Percentiles rank a stretch among this genome's conserved stretches.
phyloP scores from a whole-genome alignment of 2,888 invertebrate genomes.

The Hemithea aestivaria region DNA sequence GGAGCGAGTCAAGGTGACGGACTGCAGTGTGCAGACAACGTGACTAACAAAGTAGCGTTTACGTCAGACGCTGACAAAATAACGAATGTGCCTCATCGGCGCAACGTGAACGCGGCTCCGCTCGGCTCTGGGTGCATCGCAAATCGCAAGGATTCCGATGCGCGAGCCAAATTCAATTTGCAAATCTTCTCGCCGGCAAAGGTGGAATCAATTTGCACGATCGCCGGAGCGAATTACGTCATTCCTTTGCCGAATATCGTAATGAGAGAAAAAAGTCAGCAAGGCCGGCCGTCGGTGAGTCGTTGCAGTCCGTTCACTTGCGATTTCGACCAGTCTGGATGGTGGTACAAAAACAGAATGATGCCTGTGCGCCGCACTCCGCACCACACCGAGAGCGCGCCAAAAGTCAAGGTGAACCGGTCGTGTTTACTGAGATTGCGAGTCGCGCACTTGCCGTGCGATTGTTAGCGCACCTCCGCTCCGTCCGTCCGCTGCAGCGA shows the following conservation, averaged over 20 bases:
- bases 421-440: conserved; percentile 34
- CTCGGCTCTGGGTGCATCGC: conserved; percentile 23
- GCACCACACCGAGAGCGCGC: conserved; percentile 34
- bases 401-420: conserved; percentile 71
- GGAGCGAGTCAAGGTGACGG: conserved; percentile 30
- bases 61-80: conserved; percentile 21
- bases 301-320: conserved; percentile 70
- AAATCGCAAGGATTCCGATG: conserved; percentile 34
- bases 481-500: neutral
- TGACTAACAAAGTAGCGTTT: conserved; percentile 26
- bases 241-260: conserved; percentile 58
- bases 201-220: conserved; percentile 58
- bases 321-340: conserved; percentile 58
- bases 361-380: conserved; percentile 23
- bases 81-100: conserved; percentile 24
- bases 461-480: conserved; percentile 4
- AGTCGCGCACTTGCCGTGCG: conserved; percentile 18
- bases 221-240: conserved; percentile 60
- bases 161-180: conserved; percentile 50
- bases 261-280: conserved; percentile 56
- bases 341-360: conserved; percentile 42
- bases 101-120: conserved; percentile 6
- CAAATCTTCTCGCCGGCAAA: conserved; percentile 46
- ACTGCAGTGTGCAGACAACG: conserved; percentile 32
- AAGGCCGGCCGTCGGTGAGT: conserved; percentile 55